Evolutionary conservation across 2,113 vertebrate species (phyloP).

Genomic region (Camelus dromedarius): DNA sequence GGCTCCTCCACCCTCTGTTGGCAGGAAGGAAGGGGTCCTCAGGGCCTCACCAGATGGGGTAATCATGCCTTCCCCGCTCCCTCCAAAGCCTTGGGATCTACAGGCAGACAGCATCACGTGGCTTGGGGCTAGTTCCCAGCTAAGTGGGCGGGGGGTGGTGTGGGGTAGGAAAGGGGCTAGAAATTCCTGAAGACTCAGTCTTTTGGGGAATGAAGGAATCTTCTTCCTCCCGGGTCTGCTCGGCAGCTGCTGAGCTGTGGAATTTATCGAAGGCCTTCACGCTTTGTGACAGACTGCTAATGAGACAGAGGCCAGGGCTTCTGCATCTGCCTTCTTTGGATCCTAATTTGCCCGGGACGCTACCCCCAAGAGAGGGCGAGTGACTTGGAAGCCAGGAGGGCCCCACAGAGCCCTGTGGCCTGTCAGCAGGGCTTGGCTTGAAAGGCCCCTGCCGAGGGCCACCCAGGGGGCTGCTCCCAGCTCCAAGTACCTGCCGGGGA

Average conservation of each 20-base stretch:
- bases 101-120: constrained; percentile 63
- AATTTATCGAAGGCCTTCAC: constrained; percentile 86
- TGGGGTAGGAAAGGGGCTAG: constrained; percentile 57
- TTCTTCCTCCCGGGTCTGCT: constrained; percentile 66
- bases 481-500: constrained; percentile 88
- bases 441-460: constrained; percentile 86
- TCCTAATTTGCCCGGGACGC: constrained; percentile 81
- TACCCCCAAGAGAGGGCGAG: constrained; percentile 79
- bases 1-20: background rate
- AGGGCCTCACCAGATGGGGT: background rate
- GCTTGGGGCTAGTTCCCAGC: constrained; percentile 66
- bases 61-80: background rate
- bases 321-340: constrained; percentile 59
- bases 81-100: background rate
- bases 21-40: background rate
- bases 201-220: constrained; percentile 80
- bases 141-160: constrained; percentile 45
- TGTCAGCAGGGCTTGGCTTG: constrained; percentile 82
- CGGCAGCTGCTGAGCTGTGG: constrained; percentile 84
- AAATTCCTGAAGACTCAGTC: constrained; percentile 82
- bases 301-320: constrained; percentile 75
- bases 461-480: constrained; percentile 88
- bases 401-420: constrained; percentile 84
- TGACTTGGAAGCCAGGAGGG: constrained; percentile 86
- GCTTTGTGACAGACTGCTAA: constrained; percentile 86